Base-by-base conservation (phyloP, 2,113 vertebrate species). In the Galeopterus variegatus region DNA sequence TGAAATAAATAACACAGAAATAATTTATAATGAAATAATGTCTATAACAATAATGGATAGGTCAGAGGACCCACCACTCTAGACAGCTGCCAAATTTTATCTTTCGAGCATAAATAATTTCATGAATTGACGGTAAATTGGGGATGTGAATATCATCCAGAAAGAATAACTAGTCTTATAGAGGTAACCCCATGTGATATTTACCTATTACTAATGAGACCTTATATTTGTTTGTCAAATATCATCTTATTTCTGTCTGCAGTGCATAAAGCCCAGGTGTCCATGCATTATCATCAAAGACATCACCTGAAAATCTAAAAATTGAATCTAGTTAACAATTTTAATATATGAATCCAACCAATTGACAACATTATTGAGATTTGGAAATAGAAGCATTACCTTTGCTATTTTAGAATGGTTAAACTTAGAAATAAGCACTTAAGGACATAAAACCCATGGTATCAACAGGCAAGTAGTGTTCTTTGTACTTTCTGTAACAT, bases 291-390 rank as follows among this genome's bases (percentile, higher is more conserved):
- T 56, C 10, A 23, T 89, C 13, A 83, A 79, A 73, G 4, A 60
- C 28, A 56, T 89, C 33, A 62, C 73, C 28, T 86, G 45, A 84
- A 77, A 87, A 54, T 88, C 10, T 84, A 82, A 95, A 96, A 67
- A 5, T n/a, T 54, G 1, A 85, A 80, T 87, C 7, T 76, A 76
- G 10, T 33, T 87, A 52, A 50, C 21, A 50, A 72, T 17, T 76
- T 15, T 72, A 95, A 67, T 26, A 48, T 23, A 26, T 45, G 17
- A 92, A 94, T 24, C 6, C 12, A 95, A 64, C 69, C 0, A 54
- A 72, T 23, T 84, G 6, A 64, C 7, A 65, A 11, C 48, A n/a
- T 6, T 73, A 80, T 88, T 12, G 88, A 80, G 15, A 41, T 89
- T 85, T 90, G 41, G 11, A 93, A 90, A 76, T 64, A 73, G 24